phyloP scores from a whole-genome alignment of 1,140 invertebrate species.

The Pogonomyrmex barbatus region DNA sequence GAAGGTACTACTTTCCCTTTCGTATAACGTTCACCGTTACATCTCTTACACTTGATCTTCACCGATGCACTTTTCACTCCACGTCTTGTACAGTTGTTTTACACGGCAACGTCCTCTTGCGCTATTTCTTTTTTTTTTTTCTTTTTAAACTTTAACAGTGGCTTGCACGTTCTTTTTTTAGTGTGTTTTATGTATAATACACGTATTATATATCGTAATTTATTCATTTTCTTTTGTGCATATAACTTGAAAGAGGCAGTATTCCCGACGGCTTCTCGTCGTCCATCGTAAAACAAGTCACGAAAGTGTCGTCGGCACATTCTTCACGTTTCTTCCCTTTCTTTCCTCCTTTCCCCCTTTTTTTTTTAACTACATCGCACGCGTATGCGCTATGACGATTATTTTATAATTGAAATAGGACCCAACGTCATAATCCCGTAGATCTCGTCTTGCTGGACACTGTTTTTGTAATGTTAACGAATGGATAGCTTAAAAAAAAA shows the following conservation, averaged over 20 bases:
- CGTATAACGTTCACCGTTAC: slow-evolving; percentile 36
- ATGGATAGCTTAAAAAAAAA: not conserved
- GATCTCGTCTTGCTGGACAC: not conserved
- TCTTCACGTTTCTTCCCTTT: slow-evolving; percentile 53
- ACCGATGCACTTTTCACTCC: slow-evolving; percentile 52
- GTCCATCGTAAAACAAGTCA: slow-evolving; percentile 56
- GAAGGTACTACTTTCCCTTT: slow-evolving; percentile 35
- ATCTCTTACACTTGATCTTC: slow-evolving; percentile 30
- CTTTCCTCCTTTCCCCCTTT: slow-evolving; percentile 7
- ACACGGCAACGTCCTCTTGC: slow-evolving; percentile 37
- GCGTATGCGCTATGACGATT: not conserved
- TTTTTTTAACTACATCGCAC: not conserved
- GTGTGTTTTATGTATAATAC: slow-evolving; percentile 64
- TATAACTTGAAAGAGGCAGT: slow-evolving; percentile 75
- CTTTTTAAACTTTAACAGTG: slow-evolving; percentile 47
- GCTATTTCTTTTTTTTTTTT: slow-evolving; percentile 16
- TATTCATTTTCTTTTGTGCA: slow-evolving; percentile 60
- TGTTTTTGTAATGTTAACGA: not conserved
- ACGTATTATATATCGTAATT: slow-evolving; percentile 57
- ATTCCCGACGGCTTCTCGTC: slow-evolving; percentile 64
- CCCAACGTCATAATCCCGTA: slow-evolving; percentile 62
- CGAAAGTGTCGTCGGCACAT: slow-evolving; percentile 49
- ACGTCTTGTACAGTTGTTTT: slow-evolving; percentile 3
- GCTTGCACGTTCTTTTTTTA: slow-evolving; percentile 31
- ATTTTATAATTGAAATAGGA: slow-evolving; percentile 73